Conservation (phyloP, 2,888 invertebrate species). For the Dermolepida albohirtum region DNA sequence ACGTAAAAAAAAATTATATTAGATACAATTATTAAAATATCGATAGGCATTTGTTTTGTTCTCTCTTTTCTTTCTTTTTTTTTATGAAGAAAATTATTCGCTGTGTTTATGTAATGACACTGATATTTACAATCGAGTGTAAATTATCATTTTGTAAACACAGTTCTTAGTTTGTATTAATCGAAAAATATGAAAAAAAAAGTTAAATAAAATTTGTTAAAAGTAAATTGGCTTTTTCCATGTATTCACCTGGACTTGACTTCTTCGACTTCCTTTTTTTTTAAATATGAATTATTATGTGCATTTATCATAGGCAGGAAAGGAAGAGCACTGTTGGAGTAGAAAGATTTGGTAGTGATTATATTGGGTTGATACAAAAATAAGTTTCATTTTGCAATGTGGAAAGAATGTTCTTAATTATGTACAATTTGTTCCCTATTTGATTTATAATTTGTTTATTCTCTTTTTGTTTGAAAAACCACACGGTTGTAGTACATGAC, state of each 20-base stretch:
- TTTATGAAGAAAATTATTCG: not conserved
- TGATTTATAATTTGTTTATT: too few relatives aligned
- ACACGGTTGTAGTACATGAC: too few relatives aligned
- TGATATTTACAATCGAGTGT: not conserved
- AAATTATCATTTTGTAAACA: slow-evolving; percentile 19
- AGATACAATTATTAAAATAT: slow-evolving; percentile 2
- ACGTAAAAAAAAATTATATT: slow-evolving; percentile 15
- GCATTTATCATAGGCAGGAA: slow-evolving; percentile 28
- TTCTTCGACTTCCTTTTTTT: not conserved
- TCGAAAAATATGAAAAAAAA: slow-evolving; percentile 23
- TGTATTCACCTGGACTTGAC: slow-evolving; percentile 5
- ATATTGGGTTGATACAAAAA: not conserved
- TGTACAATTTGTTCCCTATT: too few relatives aligned
- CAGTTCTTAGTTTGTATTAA: slow-evolving; percentile 27
- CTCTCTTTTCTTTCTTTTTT: not conserved
- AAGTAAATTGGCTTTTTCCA: slow-evolving; percentile 34
- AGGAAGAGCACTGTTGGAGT: slow-evolving; percentile 2
- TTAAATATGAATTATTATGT: slow-evolving; percentile 39
- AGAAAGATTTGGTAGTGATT: slow-evolving; percentile 20
- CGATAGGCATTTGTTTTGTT: slow-evolving; percentile 2
- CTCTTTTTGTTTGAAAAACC: too few relatives aligned
- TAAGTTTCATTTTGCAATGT: too few relatives aligned
- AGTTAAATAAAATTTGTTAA: slow-evolving; percentile 31
- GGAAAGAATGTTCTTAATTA: too few relatives aligned
- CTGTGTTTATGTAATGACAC: slow-evolving; percentile 24